Base-by-base conservation (phyloP, 2,888 invertebrate species). In the Chymomyza amoena region DNA sequence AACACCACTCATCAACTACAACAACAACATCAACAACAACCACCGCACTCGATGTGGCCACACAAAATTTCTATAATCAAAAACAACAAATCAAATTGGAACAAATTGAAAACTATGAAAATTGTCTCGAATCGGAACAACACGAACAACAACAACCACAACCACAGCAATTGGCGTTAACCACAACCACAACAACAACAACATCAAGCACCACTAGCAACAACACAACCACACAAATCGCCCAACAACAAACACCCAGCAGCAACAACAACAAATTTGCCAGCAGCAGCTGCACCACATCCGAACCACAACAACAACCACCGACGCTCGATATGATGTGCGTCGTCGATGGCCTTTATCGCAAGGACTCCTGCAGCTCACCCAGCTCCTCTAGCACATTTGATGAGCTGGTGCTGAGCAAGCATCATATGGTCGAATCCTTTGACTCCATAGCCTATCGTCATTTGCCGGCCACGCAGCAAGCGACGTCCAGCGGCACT, bases 401-500 rank as follows among this genome's bases (percentile, higher is more conserved):
- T 64, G 90, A 90, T 72, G 92, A 91, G 75, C 78, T 84, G 68
- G 70, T 89, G 32, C 32, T 32, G 73, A 90, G 90, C 79, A 91
- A 91, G 61, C 90, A 89, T 61, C 86, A 89, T 13, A 69, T 85
- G 61, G 91, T 85, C 56, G 91, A 91, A 75, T 89, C 91, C 59
- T 91, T 91, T 60, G 92, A 91, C 77, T 91, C 91, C 9, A 91
- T 92, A 67, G 90, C 89, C 61, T 91, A 89, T 78, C 89, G 86
- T 60, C 90, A 91, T 68, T 73, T 90, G 73, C 87, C 84, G 13
- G 73, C 73, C 25, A 80, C 67, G 16, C 70, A 77, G 16, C 70
- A 77, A 85, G 84, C 9, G 73, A 75, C 28, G 80, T 67, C 15
- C 70, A 32, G 32, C 9, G 39, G 70, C 71, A 50, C 68, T 62